Percentiles rank a stretch among this genome's conserved stretches.
phyloP scores from a whole-genome alignment of 2,113 vertebrate genomes.

The Lucifuga dentata region DNA sequence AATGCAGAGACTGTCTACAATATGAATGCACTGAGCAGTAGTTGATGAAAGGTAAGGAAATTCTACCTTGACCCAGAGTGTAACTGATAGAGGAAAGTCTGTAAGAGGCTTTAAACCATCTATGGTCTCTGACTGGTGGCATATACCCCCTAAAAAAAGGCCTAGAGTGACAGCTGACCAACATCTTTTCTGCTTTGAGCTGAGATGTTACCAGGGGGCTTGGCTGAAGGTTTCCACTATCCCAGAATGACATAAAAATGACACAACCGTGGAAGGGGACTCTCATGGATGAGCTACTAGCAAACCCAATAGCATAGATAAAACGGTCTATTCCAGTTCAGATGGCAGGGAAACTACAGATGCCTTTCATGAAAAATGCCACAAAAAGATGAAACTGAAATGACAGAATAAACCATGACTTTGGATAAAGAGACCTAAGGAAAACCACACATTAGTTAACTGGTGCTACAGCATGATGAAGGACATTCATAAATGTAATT shows the following conservation, averaged over 20 bases:
- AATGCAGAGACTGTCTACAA: no score
- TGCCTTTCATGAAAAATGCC: neutral
- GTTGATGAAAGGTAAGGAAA: neutral
- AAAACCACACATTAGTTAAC: neutral
- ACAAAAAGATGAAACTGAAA: conserved; percentile 16
- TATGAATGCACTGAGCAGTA: no score
- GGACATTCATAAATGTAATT: neutral
- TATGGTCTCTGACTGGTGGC: conserved; percentile 5
- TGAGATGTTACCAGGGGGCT: conserved; percentile 16
- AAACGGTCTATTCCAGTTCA: conserved; percentile 7
- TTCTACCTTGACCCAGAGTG: neutral
- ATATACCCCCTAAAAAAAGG: conserved; percentile 17
- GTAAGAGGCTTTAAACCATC: conserved; percentile 2
- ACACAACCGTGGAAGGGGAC: conserved; percentile 2
- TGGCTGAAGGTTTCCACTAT: conserved; percentile 4
- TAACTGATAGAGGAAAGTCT: neutral
- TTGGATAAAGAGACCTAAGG: neutral
- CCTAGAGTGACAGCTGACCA: conserved; percentile 34
- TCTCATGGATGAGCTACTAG: conserved; percentile 18
- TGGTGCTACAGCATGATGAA: conserved; percentile 2
- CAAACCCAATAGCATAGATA: neutral
- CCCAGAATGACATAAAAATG: conserved; percentile 9
- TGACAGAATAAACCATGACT: conserved; percentile 4
- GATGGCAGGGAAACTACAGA: conserved; percentile 4
- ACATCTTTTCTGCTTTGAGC: conserved; percentile 34